phyloP scores from a whole-genome alignment of 2,113 vertebrate genomes.

The Tyrannus savana region DNA sequence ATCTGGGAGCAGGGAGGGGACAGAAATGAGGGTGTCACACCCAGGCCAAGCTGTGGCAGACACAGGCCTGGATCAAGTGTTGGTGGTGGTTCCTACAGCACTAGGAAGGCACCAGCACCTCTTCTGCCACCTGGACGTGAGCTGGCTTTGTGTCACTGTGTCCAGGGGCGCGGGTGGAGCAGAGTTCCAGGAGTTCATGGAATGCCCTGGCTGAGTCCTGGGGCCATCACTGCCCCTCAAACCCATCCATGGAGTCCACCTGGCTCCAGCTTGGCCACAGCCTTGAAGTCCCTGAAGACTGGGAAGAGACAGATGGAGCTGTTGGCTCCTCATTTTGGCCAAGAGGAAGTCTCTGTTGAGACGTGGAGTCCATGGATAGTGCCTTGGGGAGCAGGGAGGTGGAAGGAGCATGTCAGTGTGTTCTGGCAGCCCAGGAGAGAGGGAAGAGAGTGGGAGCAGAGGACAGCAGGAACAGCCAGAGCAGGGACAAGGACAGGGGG shows the following conservation, averaged over 20 bases:
- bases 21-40: background rate
- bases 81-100: rapidly evolving
- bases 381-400: background rate
- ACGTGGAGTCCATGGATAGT: background rate
- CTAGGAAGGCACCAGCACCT: background rate
- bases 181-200: background rate
- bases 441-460: background rate
- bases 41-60: background rate
- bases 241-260: background rate
- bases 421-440: rapidly evolving
- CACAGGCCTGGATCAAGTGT: background rate
- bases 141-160: background rate
- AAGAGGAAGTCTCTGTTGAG: rapidly evolving
- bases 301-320: background rate
- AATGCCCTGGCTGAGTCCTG: background rate
- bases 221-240: background rate
- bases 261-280: background rate
- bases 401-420: background rate
- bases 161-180: background rate
- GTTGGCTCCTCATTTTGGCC: background rate
- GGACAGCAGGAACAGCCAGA: background rate
- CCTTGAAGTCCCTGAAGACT: background rate
- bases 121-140: background rate
- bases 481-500: background rate
- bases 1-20: background rate